Evolutionary conservation across 2,113 vertebrate species (phyloP).

Genomic region (Aplodontia rufa): DNA sequence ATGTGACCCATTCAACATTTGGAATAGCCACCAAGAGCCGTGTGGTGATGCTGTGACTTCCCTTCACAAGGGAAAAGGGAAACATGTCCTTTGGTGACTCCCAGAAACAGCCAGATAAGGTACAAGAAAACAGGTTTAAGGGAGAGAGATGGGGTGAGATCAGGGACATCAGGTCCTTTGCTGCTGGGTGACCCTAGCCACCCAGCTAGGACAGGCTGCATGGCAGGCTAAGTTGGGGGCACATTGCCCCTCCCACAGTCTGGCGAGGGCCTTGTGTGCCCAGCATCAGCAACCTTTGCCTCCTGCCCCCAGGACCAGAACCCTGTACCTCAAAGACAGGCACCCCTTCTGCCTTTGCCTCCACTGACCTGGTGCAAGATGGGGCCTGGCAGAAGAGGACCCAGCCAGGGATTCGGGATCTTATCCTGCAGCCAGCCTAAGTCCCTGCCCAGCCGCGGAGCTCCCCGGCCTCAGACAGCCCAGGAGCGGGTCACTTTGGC

Average conservation of each 20-base stretch:
- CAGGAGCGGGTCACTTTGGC: not conserved
- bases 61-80: fast-evolving
- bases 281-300: fast-evolving
- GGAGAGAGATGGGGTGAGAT: fast-evolving
- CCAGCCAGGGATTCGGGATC: not conserved
- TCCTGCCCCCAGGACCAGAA: fast-evolving
- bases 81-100: not conserved
- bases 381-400: not conserved
- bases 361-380: fast-evolving
- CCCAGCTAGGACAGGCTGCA: too few relatives aligned
- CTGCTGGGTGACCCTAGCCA: fast-evolving
- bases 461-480: not conserved
- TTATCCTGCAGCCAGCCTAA: not conserved
- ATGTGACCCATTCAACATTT: fast-evolving
- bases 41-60: fast-evolving
- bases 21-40: fast-evolving
- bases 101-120: too few relatives aligned
- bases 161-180: fast-evolving
- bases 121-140: fast-evolving
- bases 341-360: fast-evolving
- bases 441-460: too few relatives aligned
- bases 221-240: fast-evolving
- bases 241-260: fast-evolving
- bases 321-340: fast-evolving
- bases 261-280: fast-evolving